Evolutionary conservation across 2,888 invertebrate species (phyloP).

Genomic region (Drosophila incognita): DNA sequence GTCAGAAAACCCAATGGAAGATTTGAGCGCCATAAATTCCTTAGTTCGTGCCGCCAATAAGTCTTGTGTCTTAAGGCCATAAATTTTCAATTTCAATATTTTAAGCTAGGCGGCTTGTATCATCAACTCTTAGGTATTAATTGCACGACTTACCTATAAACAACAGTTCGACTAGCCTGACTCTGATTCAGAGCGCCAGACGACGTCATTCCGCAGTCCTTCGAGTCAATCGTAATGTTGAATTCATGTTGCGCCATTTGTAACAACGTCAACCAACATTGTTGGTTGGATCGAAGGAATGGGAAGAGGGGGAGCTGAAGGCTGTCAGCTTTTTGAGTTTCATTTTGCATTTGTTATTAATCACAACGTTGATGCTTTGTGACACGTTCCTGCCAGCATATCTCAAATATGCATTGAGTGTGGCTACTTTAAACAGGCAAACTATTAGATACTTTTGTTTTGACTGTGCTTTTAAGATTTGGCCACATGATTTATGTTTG

Average conservation of each 20-base stretch:
- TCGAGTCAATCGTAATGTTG: constrained; percentile 67
- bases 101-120: constrained; percentile 67
- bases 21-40: constrained; percentile 60
- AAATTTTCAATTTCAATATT: constrained; percentile 52
- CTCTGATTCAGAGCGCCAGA: constrained; percentile 29
- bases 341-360: constrained; percentile 70
- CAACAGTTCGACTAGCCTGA: constrained; percentile 20
- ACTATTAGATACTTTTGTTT: constrained; percentile 79
- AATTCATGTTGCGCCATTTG: constrained; percentile 79
- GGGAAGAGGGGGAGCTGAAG: background rate
- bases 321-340: constrained; percentile 67
- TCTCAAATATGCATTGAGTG: constrained; percentile 46
- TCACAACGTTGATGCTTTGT: constrained; percentile 63
- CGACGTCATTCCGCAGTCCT: constrained; percentile 9
- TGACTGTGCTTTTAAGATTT: constrained; percentile 70
- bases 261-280: constrained; percentile 53
- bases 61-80: constrained; percentile 67
- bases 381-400: constrained; percentile 60
- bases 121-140: constrained; percentile 71
- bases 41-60: constrained; percentile 65
- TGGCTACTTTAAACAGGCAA: constrained; percentile 67
- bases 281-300: constrained; percentile 25
- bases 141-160: constrained; percentile 46
- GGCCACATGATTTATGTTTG: constrained; percentile 68
- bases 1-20: constrained; percentile 30